Conservation (phyloP, 2,113 vertebrate species). For the Pavo muticus region DNA sequence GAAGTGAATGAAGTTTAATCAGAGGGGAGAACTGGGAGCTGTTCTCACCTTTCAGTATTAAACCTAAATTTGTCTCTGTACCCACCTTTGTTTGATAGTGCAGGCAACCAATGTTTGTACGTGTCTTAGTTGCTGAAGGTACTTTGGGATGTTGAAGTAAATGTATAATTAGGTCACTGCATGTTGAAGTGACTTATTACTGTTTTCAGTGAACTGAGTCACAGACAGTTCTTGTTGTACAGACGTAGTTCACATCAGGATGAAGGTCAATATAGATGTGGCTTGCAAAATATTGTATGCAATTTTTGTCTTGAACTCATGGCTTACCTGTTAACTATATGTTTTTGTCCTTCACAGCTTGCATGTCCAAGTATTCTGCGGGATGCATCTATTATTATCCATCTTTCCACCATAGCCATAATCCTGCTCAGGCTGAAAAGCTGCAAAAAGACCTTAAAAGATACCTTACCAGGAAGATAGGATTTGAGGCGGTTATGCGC, state of each 20-base stretch:
- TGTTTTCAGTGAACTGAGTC: neutral
- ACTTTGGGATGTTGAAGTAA: neutral
- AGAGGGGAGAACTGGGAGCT: neutral
- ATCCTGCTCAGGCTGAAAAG: constrained; percentile 89
- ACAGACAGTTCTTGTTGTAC: neutral
- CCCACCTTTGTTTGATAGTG: neutral
- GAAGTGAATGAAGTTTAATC: neutral
- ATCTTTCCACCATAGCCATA: constrained; percentile 91
- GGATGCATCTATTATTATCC: constrained; percentile 97
- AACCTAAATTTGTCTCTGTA: neutral
- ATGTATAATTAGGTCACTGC: neutral
- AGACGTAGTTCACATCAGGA: neutral
- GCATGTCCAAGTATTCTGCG: constrained; percentile 94
- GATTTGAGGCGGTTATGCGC: constrained; percentile 98
- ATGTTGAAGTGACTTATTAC: neutral
- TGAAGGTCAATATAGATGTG: neutral
- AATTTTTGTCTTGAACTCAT: neutral
- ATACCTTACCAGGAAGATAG: constrained; percentile 95
- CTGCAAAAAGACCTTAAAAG: constrained; percentile 93
- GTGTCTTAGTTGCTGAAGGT: neutral
- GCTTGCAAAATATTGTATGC: neutral
- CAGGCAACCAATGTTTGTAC: neutral
- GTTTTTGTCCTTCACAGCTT: constrained; percentile 78
- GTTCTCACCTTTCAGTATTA: neutral
- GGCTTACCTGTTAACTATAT: neutral